These are phyloP conservation scores for Scomber japonicus DNA, from an alignment of 2,113 vertebrate genomes.

Conservation along the genomic window DNA sequence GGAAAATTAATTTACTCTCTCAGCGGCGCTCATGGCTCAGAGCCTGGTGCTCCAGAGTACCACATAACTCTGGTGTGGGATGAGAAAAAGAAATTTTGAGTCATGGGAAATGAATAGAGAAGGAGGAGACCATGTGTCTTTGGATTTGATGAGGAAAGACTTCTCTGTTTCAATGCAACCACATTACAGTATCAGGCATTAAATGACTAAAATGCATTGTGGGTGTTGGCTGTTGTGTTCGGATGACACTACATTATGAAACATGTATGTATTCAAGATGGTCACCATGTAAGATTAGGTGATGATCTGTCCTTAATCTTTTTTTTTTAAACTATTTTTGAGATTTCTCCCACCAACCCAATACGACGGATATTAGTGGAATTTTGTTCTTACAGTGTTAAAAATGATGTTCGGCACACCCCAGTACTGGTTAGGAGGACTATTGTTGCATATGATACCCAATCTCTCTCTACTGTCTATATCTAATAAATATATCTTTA, in stretches of 20 bases:
- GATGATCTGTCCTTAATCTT: not conserved
- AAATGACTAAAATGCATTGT: not conserved
- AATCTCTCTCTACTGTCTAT: too few species aligned
- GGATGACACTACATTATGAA: not conserved
- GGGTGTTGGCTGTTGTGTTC: not conserved
- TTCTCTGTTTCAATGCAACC: not conserved
- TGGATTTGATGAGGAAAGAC: not conserved
- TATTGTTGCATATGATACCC: too few species aligned
- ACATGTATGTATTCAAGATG: not conserved
- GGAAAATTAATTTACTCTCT: constrained; percentile 65
- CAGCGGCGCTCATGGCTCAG: constrained; percentile 33
- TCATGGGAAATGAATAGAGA: constrained; percentile 11
- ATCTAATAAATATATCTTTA: too few species aligned
- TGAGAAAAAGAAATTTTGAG: constrained; percentile 15
- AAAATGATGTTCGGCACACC: too few species aligned
- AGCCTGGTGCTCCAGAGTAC: constrained; percentile 12
- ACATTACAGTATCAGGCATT: not conserved
- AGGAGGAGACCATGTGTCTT: not conserved
- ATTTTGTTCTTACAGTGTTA: too few species aligned
- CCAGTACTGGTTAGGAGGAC: too few species aligned
- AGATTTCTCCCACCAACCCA: too few species aligned
- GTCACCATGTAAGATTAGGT: too few species aligned
- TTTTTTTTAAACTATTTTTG: too few species aligned
- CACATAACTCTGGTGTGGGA: constrained; percentile 25
- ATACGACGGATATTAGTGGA: too few species aligned